These are phyloP conservation scores for Eucera pruinosa DNA, from an alignment of 2,888 invertebrate genomes.

Conservation along the genomic window DNA sequence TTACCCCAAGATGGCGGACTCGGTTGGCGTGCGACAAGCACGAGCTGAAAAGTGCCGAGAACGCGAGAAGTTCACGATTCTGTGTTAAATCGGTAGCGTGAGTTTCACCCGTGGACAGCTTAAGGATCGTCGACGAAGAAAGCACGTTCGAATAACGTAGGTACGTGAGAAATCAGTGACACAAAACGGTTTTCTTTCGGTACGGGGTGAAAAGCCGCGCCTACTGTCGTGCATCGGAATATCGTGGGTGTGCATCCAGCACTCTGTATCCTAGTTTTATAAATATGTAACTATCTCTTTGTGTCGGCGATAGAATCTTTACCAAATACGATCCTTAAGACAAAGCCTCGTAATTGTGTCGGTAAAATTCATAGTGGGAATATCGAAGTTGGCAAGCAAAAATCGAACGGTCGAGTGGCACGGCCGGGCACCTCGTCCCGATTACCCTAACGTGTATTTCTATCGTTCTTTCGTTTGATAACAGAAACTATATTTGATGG, in stretches of 20 bases:
- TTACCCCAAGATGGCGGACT: slow-evolving; percentile 83
- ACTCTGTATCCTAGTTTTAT: slow-evolving; percentile 14
- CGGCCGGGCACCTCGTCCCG: slow-evolving; percentile 37
- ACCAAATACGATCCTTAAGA: background rate
- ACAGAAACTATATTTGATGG: slow-evolving; percentile 44
- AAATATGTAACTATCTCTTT: background rate
- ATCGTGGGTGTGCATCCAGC: slow-evolving; percentile 45
- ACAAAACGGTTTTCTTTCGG: slow-evolving; percentile 54
- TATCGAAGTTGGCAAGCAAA: slow-evolving; percentile 38
- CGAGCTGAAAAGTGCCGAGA: slow-evolving; percentile 80
- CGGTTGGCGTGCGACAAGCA: slow-evolving; percentile 82
- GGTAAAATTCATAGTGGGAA: slow-evolving; percentile 25
- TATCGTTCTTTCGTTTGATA: slow-evolving; percentile 30
- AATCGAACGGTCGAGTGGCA: slow-evolving; percentile 59
- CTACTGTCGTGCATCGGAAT: slow-evolving; percentile 52
- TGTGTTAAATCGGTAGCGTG: slow-evolving; percentile 77
- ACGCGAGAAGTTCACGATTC: slow-evolving; percentile 77
- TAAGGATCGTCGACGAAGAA: slow-evolving; percentile 57
- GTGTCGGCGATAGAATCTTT: background rate
- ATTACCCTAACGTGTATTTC: slow-evolving; percentile 17
- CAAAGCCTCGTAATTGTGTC: background rate
- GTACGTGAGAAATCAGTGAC: slow-evolving; percentile 64
- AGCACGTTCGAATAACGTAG: slow-evolving; percentile 52
- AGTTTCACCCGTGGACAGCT: slow-evolving; percentile 61
- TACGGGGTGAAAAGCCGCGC: slow-evolving; percentile 69